Conservation (phyloP, 2,113 vertebrate genomes). For the Equus quagga region DNA sequence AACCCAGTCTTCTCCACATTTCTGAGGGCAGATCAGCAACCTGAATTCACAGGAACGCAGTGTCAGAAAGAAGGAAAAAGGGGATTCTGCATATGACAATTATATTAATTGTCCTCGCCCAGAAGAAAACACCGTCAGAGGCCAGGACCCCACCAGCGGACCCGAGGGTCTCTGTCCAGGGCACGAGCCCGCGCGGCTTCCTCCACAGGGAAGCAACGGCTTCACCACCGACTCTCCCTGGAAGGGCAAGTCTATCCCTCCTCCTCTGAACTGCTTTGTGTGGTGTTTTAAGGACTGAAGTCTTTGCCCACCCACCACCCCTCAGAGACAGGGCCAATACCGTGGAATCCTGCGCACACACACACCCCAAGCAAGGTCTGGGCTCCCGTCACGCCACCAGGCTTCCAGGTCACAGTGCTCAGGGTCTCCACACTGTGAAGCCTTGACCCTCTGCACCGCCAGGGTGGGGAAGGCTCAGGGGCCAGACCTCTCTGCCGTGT, state of each 20-base stretch:
- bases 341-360: too few species aligned
- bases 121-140: too few species aligned
- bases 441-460: not conserved
- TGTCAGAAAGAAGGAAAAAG: accelerated
- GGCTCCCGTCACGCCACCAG: accelerated
- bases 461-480: not conserved
- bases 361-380: too few species aligned
- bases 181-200: not conserved
- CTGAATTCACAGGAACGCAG: accelerated
- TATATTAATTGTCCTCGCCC: accelerated
- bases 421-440: not conserved
- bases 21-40: not conserved
- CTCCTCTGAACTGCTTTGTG: too few species aligned
- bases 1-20: accelerated
- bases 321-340: too few species aligned
- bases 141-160: not conserved
- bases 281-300: accelerated
- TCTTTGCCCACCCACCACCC: too few species aligned
- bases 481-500: not conserved
- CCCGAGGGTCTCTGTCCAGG: not conserved
- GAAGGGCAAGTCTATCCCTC: too few species aligned
- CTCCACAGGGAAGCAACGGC: not conserved
- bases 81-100: accelerated
- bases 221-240: accelerated
- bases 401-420: accelerated